phyloP scores from a whole-genome alignment of 2,113 vertebrate species.

The Pitta sordida region DNA sequence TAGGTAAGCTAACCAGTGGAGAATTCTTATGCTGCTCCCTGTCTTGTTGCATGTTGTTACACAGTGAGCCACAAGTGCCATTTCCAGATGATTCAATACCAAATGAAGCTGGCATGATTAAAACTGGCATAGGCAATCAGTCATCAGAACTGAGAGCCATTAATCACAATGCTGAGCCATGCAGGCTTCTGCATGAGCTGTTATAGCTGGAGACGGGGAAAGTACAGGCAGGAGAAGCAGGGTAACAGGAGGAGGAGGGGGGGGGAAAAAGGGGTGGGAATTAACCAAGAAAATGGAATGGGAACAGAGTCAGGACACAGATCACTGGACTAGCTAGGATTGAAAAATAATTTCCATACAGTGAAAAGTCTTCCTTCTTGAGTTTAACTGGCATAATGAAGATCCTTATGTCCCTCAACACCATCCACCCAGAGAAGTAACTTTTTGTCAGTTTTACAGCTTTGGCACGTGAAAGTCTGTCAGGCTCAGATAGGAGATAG shows the following conservation, averaged over 20 bases:
- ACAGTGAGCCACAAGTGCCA: constrained; percentile 64
- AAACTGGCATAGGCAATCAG: constrained; percentile 47
- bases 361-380: background rate
- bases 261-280: background rate
- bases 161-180: constrained; percentile 4
- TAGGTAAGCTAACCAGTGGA: constrained; percentile 89
- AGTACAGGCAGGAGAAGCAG: background rate
- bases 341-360: background rate
- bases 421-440: background rate
- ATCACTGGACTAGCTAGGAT: background rate
- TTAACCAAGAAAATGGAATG: background rate
- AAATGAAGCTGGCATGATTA: constrained; percentile 45
- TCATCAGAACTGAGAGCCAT: constrained; percentile 38
- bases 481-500: background rate
- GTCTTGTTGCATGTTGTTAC: constrained; percentile 70
- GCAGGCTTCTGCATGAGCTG: background rate
- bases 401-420: background rate
- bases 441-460: background rate
- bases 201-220: background rate
- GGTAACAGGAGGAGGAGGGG: background rate
- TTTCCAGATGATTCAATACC: constrained; percentile 49
- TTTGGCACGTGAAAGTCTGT: background rate
- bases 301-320: background rate
- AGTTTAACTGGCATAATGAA: background rate
- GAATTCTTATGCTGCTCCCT: constrained; percentile 65